A percentile compares a stretch with the other conserved stretches of the same genome.
Evolutionary conservation across 2,797 vertebrate genomes (phyloP).

Genomic region (Enteromius paludinosus): DNA sequence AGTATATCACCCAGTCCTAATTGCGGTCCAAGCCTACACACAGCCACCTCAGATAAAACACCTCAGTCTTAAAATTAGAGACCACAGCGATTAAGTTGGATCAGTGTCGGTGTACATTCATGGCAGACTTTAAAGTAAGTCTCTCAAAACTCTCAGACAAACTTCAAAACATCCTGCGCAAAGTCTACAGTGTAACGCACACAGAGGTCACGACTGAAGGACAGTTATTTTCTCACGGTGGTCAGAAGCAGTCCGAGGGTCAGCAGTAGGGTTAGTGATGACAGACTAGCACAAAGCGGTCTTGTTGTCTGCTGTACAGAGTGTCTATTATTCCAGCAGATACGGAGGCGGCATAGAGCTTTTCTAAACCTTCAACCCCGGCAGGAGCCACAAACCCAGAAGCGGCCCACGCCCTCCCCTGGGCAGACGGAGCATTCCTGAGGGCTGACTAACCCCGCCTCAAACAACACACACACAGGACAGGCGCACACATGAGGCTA

Average conservation of each 20-base stretch:
- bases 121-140: conserved; percentile 50
- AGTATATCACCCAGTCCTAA: neutral
- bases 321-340: conserved; percentile 74
- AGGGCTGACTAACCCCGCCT: conserved; percentile 76
- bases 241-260: conserved; percentile 58
- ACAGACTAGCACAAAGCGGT: conserved; percentile 75
- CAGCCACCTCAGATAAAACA: neutral
- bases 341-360: conserved; percentile 70
- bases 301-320: conserved; percentile 77
- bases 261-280: conserved; percentile 57
- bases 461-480: conserved; percentile 46
- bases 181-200: conserved; percentile 14
- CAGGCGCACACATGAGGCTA: conserved; percentile 42
- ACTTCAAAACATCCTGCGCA: conserved; percentile 43
- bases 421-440: conserved; percentile 80
- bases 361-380: conserved; percentile 79
- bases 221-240: conserved; percentile 54
- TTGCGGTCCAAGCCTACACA: neutral
- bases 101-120: conserved; percentile 43
- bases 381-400: conserved; percentile 83
- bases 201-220: conserved; percentile 43
- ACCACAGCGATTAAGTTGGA: conserved; percentile 37
- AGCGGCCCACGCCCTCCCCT: conserved; percentile 82
- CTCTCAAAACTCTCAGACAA: conserved; percentile 47
- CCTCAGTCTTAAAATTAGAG: conserved; percentile 29